phyloP scores from a whole-genome alignment of 2,113 vertebrate genomes.

The Cinclus cinclus region DNA sequence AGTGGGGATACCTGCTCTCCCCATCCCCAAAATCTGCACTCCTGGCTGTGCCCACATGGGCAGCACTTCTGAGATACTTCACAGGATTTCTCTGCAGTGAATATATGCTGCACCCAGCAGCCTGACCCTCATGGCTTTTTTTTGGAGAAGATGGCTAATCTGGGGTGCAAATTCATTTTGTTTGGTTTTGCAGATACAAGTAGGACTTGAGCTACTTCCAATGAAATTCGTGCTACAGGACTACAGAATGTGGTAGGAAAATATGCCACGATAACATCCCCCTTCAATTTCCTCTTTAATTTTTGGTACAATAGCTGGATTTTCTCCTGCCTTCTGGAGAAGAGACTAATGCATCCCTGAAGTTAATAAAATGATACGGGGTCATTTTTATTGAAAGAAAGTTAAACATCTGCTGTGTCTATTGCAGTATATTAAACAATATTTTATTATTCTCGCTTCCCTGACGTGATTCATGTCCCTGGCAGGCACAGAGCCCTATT shows the following conservation, averaged over 20 bases:
- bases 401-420: constrained; percentile 1
- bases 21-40: rapidly evolving
- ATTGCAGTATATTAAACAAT: background rate
- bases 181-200: background rate
- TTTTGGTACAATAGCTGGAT: background rate
- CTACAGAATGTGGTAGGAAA: background rate
- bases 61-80: rapidly evolving
- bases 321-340: constrained; percentile 7
- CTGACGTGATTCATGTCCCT: background rate
- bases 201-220: background rate
- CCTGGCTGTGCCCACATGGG: rapidly evolving
- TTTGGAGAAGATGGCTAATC: background rate
- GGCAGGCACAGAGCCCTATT: background rate
- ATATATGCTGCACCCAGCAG: background rate
- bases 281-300: constrained; percentile 23
- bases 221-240: background rate
- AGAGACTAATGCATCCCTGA: background rate
- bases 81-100: rapidly evolving
- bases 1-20: rapidly evolving
- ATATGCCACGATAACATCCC: background rate
- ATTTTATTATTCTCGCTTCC: background rate
- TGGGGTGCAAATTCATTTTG: background rate
- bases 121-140: rapidly evolving
- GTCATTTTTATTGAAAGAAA: background rate
- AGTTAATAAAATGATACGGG: constrained; percentile 11